Evolutionary conservation across 1,140 invertebrate genomes (phyloP).

Genomic region (Drepana arcuata): DNA sequence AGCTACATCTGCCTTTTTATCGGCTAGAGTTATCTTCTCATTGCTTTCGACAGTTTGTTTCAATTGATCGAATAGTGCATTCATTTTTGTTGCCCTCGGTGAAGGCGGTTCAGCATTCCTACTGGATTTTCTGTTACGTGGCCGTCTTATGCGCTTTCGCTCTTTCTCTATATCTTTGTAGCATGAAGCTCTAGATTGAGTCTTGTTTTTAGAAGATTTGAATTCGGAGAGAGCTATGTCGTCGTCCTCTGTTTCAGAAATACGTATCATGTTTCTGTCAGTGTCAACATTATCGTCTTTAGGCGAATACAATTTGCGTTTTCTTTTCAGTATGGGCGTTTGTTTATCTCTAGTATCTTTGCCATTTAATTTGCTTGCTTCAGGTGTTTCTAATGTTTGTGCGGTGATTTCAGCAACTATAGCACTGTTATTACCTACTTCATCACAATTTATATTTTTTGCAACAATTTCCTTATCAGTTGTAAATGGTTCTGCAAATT

Average conservation of each 20-base stretch:
- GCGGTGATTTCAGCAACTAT: too few relatives aligned
- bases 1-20: slow-evolving; percentile 20
- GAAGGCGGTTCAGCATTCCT: slow-evolving; percentile 13
- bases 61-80: slow-evolving; percentile 40
- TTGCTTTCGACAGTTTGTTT: slow-evolving; percentile 25
- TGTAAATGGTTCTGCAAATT: too few relatives aligned
- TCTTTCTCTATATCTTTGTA: slow-evolving; percentile 46
- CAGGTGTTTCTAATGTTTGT: neutral
- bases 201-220: slow-evolving; percentile 11
- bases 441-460: neutral
- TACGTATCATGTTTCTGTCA: slow-evolving; percentile 4
- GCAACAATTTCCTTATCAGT: too few relatives aligned
- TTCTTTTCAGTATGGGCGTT: slow-evolving; percentile 25
- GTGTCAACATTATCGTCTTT: slow-evolving; percentile 31
- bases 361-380: neutral
- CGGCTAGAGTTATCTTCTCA: slow-evolving; percentile 20
- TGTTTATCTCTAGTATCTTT: slow-evolving; percentile 2
- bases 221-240: slow-evolving; percentile 6
- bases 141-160: slow-evolving; percentile 17
- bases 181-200: slow-evolving; percentile 15
- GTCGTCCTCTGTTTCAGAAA: slow-evolving; percentile 14
- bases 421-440: neutral
- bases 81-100: slow-evolving; percentile 29
- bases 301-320: slow-evolving; percentile 50
- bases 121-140: slow-evolving; percentile 17